Evolutionary conservation across 1,140 invertebrate genomes (phyloP).

Genomic region (Anoplophora glabripennis): DNA sequence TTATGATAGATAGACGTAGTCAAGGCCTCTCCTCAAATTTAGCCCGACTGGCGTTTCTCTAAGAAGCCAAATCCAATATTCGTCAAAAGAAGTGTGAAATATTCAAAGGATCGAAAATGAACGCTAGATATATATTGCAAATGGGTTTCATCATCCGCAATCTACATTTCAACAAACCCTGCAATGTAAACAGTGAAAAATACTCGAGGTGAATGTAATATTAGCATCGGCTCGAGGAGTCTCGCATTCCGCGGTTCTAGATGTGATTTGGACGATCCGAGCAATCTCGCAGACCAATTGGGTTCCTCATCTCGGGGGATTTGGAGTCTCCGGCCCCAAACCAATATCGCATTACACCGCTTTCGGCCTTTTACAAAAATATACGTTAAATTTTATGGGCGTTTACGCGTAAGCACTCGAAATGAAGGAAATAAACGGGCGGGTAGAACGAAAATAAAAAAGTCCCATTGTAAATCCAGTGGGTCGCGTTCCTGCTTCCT

Average conservation of each 20-base stretch:
- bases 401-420: conserved; percentile 21
- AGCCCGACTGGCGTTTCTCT: neutral
- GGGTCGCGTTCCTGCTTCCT: conserved; percentile 31
- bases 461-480: conserved; percentile 37
- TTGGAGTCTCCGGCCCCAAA: conserved; percentile 15
- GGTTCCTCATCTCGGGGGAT: conserved; percentile 16
- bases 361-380: conserved; percentile 23
- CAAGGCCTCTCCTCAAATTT: too few relatives aligned
- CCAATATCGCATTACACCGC: conserved; percentile 40
- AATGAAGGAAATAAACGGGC: conserved; percentile 39
- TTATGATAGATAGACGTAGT: too few relatives aligned
- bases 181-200: conserved; percentile 43
- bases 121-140: conserved; percentile 35
- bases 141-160: conserved; percentile 41
- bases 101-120: conserved; percentile 27
- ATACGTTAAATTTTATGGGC: conserved; percentile 38
- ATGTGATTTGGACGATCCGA: conserved; percentile 8
- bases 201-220: conserved; percentile 41
- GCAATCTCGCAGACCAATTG: conserved; percentile 16
- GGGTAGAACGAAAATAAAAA: conserved; percentile 37
- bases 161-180: conserved; percentile 38
- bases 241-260: neutral
- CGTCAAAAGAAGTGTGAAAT: conserved; percentile 1
- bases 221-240: conserved; percentile 12
- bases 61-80: neutral